These are phyloP conservation scores for Bombus terrestris DNA, from an alignment of 1,140 invertebrate species.

Conservation along the genomic window DNA sequence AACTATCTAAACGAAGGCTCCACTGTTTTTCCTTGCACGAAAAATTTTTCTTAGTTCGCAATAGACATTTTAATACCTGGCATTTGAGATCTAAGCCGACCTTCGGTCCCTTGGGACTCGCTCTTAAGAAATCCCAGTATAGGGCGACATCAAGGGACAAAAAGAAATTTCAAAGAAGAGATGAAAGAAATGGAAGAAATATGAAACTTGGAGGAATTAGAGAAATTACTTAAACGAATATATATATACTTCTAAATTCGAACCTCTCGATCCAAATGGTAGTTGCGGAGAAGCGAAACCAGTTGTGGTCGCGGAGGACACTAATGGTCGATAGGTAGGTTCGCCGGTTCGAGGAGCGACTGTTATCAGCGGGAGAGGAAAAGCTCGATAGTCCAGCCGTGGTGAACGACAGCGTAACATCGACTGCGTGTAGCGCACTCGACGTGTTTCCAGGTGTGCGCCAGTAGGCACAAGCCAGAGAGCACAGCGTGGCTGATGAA, in stretches of 20 bases:
- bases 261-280: constrained; percentile 37
- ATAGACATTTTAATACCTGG: background rate
- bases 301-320: constrained; percentile 8
- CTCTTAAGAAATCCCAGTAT: background rate
- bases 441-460: constrained; percentile 49
- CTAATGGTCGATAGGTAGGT: constrained; percentile 9
- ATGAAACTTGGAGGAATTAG: background rate
- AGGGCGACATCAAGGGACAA: background rate
- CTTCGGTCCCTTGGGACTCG: background rate
- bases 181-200: background rate
- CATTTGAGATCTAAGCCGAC: too few relatives aligned
- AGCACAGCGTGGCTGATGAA: constrained; percentile 36
- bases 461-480: constrained; percentile 41
- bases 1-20: too few relatives aligned
- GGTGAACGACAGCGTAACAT: constrained; percentile 63
- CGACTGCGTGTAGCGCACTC: constrained; percentile 53
- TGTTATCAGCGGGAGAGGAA: constrained; percentile 40
- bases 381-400: constrained; percentile 37
- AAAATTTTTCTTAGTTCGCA: background rate
- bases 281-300: background rate
- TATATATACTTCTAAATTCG: constrained; percentile 21
- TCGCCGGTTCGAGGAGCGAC: constrained; percentile 1
- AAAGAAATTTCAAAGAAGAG: background rate
- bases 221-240: too few relatives aligned
- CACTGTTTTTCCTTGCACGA: background rate